phyloP scores from a whole-genome alignment of 2,113 vertebrate genomes.

The Urocitellus parryii region DNA sequence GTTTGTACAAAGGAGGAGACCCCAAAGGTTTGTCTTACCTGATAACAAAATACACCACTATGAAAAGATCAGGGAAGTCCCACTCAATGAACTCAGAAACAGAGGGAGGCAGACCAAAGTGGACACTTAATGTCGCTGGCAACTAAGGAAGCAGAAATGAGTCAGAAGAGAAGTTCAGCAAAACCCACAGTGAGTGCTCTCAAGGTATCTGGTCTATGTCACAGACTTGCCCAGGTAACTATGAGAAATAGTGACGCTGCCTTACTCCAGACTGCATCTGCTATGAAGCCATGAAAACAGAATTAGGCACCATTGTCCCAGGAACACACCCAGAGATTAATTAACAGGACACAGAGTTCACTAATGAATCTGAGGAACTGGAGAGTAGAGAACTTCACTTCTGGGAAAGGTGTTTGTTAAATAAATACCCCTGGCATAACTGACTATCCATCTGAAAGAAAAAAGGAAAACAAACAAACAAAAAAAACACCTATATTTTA shows the following conservation, averaged over 20 bases:
- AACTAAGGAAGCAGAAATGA: background rate
- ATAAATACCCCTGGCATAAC: background rate
- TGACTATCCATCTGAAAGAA: background rate
- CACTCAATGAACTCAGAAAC: background rate
- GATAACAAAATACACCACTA: background rate
- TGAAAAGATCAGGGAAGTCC: background rate
- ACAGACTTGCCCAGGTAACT: background rate
- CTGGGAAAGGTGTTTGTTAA: background rate
- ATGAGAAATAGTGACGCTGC: background rate
- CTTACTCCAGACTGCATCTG: background rate
- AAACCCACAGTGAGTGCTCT: background rate
- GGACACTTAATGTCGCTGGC: background rate
- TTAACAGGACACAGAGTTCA: background rate
- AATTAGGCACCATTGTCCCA: background rate
- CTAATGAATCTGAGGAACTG: background rate
- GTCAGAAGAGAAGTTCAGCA: background rate
- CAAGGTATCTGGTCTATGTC: background rate
- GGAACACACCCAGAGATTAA: background rate
- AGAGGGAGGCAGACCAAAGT: background rate
- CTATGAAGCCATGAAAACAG: background rate
- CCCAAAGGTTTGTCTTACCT: background rate
- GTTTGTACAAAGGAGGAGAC: background rate
- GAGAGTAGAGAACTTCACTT: background rate
- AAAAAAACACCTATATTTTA: background rate
- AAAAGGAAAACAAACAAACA: background rate